Percentiles rank a stretch among this genome's conserved stretches.
Evolutionary conservation across 2,113 vertebrate genomes (phyloP).

Genomic region (Dasyprocta punctata): DNA sequence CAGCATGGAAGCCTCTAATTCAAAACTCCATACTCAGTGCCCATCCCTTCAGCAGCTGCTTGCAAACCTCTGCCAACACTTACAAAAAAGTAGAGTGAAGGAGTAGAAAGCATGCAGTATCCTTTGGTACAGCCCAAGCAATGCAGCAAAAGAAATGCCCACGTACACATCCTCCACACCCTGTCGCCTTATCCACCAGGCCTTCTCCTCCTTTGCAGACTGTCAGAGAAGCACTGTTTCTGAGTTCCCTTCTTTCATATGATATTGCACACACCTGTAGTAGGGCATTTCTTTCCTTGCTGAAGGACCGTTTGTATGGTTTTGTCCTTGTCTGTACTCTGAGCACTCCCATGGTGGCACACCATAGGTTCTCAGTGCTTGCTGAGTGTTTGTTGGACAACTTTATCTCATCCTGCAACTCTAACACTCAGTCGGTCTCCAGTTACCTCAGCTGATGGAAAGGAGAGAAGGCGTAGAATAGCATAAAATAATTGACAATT

Average conservation of each 20-base stretch:
- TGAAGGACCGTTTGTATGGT: neutral
- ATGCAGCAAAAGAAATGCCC: neutral
- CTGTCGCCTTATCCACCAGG: neutral
- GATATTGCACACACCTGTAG: neutral
- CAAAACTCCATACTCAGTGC: neutral
- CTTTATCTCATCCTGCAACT: neutral
- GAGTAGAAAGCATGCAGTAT: neutral
- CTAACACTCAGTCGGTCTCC: neutral
- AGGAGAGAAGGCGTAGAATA: neutral
- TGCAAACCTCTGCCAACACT: neutral
- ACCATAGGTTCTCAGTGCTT: neutral
- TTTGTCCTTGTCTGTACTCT: neutral
- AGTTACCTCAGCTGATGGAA: neutral
- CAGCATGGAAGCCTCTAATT: neutral
- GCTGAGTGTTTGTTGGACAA: neutral
- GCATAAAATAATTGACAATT: neutral
- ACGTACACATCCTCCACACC: neutral
- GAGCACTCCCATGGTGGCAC: neutral
- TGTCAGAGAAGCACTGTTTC: neutral
- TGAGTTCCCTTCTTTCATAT: neutral
- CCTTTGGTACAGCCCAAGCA: neutral
- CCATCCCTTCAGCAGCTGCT: neutral
- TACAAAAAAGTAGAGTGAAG: neutral
- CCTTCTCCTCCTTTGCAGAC: neutral
- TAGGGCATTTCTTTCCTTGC: neutral